Percentiles rank a stretch among this genome's conserved stretches.
phyloP scores from a whole-genome alignment of 1,140 invertebrate species.

The Drosophila ohnishii region DNA sequence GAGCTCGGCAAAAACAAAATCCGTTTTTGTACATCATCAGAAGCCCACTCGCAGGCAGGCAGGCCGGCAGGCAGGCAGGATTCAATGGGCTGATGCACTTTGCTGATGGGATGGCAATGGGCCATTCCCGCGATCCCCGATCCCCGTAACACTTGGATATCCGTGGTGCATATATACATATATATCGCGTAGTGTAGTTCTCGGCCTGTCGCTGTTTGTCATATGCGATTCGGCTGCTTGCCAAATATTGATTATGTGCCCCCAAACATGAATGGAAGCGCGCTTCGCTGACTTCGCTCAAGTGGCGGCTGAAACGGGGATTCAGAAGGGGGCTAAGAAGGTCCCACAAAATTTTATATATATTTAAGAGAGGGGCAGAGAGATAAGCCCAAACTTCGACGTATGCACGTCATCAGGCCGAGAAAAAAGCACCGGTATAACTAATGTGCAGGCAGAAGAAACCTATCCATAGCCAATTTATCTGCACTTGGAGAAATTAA shows the following conservation, averaged over 20 bases:
- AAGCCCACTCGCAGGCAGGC: constrained; percentile 44
- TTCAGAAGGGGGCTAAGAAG: not conserved
- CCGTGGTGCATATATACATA: constrained; percentile 15
- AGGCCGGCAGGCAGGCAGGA: constrained; percentile 13
- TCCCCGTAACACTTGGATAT: constrained; percentile 19
- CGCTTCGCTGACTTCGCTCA: constrained; percentile 67
- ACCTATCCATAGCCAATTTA: constrained; percentile 21
- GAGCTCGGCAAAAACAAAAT: constrained; percentile 23
- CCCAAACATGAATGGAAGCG: constrained; percentile 76
- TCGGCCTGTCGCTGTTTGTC: constrained; percentile 72
- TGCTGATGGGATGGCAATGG: constrained; percentile 42
- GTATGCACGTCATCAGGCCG: constrained; percentile 63
- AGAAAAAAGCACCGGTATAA: constrained; percentile 59
- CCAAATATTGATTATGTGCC: constrained; percentile 78
- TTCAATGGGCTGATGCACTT: constrained; percentile 60
- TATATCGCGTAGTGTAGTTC: constrained; percentile 61
- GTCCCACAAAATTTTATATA: not conserved
- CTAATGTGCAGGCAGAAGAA: constrained; percentile 53
- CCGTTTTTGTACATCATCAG: constrained; percentile 69
- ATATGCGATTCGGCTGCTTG: constrained; percentile 77
- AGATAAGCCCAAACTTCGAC: constrained; percentile 29
- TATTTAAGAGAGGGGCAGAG: constrained; percentile 4
- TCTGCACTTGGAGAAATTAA: not conserved
- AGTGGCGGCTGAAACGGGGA: constrained; percentile 29
- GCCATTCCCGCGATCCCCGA: constrained; percentile 16